Evolutionary conservation across 2,113 vertebrate species (phyloP).

Genomic region (Cavia aperea): DNA sequence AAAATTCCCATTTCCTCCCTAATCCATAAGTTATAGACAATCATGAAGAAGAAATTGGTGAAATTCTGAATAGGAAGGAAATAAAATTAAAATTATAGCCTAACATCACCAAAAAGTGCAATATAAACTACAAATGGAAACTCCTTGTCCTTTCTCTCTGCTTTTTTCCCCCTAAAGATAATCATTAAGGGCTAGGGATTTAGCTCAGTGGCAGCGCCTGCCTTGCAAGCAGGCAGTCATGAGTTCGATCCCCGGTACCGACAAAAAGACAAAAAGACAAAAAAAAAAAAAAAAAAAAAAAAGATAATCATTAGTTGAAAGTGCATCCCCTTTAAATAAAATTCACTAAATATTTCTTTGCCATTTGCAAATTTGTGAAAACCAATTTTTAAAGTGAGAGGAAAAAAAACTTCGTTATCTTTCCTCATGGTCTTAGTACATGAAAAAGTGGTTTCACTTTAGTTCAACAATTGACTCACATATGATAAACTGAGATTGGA

Average conservation of each 20-base stretch:
- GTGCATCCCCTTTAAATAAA: not conserved
- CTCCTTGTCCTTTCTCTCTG: not conserved
- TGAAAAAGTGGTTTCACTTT: not conserved
- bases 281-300: too few relatives aligned
- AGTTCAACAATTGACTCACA: not conserved
- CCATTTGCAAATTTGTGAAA: constrained; percentile 17
- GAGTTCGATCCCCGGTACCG: too few relatives aligned
- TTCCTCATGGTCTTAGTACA: not conserved
- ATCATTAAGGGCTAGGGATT: not conserved
- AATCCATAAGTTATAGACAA: not conserved
- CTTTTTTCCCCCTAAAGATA: not conserved
- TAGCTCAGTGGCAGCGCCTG: too few relatives aligned
- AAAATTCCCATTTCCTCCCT: constrained; percentile 29
- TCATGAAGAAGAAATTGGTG: not conserved
- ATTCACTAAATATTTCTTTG: not conserved
- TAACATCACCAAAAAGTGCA: not conserved
- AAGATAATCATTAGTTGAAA: constrained; percentile 12
- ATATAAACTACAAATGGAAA: not conserved
- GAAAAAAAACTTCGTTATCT: not conserved
- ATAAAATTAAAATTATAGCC: not conserved
- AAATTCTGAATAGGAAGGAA: constrained; percentile 19
- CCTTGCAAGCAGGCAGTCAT: too few relatives aligned
- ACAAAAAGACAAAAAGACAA: too few relatives aligned
- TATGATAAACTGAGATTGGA: not conserved
- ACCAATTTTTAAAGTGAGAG: not conserved